Evolutionary conservation across 2,113 vertebrate genomes (phyloP).

Genomic region (Caloenas nicobarica): DNA sequence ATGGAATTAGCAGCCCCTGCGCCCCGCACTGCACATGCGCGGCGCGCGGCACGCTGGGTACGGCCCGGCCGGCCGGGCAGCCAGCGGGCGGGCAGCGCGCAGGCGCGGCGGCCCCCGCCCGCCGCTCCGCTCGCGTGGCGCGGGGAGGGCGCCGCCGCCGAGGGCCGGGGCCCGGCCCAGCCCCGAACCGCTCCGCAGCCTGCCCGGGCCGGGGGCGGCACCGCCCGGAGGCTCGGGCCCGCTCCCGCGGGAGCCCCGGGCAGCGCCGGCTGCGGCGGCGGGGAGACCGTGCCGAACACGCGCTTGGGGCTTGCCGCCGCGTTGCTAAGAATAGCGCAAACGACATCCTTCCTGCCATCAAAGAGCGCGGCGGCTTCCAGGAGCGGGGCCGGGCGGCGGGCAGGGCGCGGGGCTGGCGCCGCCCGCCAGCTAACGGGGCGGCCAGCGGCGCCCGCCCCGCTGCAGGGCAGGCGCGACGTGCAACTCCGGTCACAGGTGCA

Average conservation of each 20-base stretch:
- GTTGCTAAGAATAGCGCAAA: neutral
- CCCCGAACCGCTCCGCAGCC: too few species aligned
- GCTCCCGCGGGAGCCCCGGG: neutral
- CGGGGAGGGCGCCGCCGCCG: neutral
- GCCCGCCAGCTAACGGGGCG: neutral
- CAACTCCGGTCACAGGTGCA: neutral
- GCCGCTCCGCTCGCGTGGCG: neutral
- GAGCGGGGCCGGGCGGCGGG: fast-evolving
- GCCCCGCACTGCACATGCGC: conserved; percentile 70
- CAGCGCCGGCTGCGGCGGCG: neutral
- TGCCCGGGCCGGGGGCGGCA: too few species aligned
- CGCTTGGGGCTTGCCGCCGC: neutral
- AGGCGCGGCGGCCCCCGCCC: conserved; percentile 24
- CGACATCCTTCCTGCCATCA: neutral
- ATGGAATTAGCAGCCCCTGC: conserved; percentile 77
- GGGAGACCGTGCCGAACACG: neutral
- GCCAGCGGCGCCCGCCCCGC: neutral
- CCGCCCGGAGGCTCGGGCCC: too few species aligned
- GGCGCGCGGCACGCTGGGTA: conserved; percentile 66
- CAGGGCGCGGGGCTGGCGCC: neutral
- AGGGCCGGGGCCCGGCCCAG: too few species aligned
- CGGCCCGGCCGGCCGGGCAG: conserved; percentile 47
- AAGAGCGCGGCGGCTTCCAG: fast-evolving
- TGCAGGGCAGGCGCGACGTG: fast-evolving
- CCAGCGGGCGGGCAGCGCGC: conserved; percentile 24